Percentiles rank a stretch among this genome's conserved stretches.
Conservation (phyloP, 2,888 invertebrate species). For the Nomada fucata region DNA sequence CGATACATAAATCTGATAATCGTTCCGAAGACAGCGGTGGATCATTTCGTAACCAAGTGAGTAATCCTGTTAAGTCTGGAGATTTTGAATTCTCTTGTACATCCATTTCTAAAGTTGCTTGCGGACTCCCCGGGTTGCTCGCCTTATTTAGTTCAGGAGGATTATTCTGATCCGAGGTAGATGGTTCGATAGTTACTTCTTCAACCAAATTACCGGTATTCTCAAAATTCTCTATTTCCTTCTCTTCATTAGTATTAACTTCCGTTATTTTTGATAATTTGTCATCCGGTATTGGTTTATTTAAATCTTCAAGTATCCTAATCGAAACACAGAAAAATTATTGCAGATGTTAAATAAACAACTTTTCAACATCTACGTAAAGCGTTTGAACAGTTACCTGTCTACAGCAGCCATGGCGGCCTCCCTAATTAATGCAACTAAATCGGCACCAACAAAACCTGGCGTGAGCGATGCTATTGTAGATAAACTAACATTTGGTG, state of each 20-base stretch:
- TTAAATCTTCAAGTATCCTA: conserved; percentile 81
- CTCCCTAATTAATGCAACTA: conserved; percentile 93
- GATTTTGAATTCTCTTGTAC: conserved; percentile 58
- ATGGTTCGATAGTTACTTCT: conserved; percentile 29
- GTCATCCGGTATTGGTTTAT: conserved; percentile 69
- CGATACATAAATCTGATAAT: conserved; percentile 88
- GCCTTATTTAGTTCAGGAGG: conserved; percentile 34
- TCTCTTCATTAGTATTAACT: conserved; percentile 44
- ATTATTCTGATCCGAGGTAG: conserved; percentile 38
- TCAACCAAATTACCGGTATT: conserved; percentile 55
- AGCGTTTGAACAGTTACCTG: conserved; percentile 82
- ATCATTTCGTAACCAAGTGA: conserved; percentile 88
- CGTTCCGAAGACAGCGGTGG: conserved; percentile 87
- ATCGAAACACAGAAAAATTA: conserved; percentile 24
- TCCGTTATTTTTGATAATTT: conserved; percentile 65
- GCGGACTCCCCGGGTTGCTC: conserved; percentile 26
- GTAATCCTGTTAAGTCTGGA: conserved; percentile 85
- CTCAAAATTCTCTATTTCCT: conserved; percentile 53
- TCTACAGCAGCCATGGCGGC: conserved; percentile 95
- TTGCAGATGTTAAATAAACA: neutral
- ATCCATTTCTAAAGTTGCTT: conserved; percentile 49
- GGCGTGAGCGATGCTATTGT: conserved; percentile 94
- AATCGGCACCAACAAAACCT: conserved; percentile 98
- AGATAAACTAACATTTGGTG: conserved; percentile 89
- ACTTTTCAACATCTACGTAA: neutral